Base-by-base conservation (phyloP, 2,888 invertebrate species). In the Cosmopolites sordidus region DNA sequence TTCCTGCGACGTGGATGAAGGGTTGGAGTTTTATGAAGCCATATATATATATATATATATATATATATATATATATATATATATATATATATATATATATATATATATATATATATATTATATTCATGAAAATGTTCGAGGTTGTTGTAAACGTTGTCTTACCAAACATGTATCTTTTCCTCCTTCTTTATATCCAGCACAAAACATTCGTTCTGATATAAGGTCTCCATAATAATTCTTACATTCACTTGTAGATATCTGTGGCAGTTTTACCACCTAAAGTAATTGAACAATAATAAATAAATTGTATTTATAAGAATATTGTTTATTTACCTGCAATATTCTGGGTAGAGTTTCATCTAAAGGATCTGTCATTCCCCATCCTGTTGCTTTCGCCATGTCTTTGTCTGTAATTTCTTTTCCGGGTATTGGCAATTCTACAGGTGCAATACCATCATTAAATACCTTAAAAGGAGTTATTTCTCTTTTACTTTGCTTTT, bases 391-490 rank as follows among this genome's bases (percentile, higher is more conserved):
- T n/a, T 47, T 41, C 1, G 62, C 64, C 27, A 54, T 44, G 18
- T 58, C 40, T 2, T 60, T 63, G 8, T 48, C 43, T 27, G 27
- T 40, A 9, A 59, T 41, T 15, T 54, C 54, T 38, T 48, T 40
- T 12, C 30, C 47, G 11, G 51, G 17, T n/a, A 40, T 33, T 22
- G 76, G 73, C 39, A 79, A 59, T 9, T 68, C 59, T 14, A 66
- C 56, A 0, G 77, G 74, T 54, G 74, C 64, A 1, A 78, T 51
- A 16, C 27, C 38, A n/a, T 48, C 55, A 27, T 38, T 37, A 22
- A 59, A 51, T 18, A 47, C 30, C 58, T 58, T 14, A 5, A 48
- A 43, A 48, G n/a, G n/a, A n/a, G n/a, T n/a, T n/a, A n/a, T n/a
- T n/a, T n/a, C n/a, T n/a, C n/a, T n/a, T n/a, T n/a, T n/a, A n/a